phyloP scores from a whole-genome alignment of 2,797 vertebrate genomes.

The Enteromius treurensis region DNA sequence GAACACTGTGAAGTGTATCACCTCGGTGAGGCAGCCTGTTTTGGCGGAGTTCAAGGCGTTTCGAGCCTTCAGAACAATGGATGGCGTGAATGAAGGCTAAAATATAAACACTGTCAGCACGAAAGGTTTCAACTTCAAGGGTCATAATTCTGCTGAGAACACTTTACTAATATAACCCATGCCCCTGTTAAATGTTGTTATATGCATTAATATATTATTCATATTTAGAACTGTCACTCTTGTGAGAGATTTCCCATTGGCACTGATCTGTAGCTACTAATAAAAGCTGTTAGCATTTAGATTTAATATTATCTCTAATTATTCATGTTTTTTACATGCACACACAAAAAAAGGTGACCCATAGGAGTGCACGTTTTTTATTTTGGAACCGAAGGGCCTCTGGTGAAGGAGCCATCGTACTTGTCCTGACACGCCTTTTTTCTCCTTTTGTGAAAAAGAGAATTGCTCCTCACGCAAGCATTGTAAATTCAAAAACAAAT shows the following conservation, averaged over 20 bases:
- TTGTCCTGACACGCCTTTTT: conserved; percentile 80
- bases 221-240: not conserved
- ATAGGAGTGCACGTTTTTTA: conserved; percentile 31
- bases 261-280: not conserved
- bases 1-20: conserved; percentile 54
- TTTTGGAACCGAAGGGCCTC: conserved; percentile 65
- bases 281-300: not conserved
- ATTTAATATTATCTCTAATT: not conserved
- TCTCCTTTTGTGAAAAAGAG: conserved; percentile 77
- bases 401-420: conserved; percentile 68
- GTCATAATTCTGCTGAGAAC: conserved; percentile 57
- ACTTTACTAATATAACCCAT: conserved; percentile 44
- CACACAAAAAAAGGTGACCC: not conserved
- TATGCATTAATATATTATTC: not conserved
- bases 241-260: not conserved
- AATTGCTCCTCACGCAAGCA: conserved; percentile 76
- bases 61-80: conserved; percentile 69
- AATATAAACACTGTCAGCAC: conserved; percentile 72
- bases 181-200: not conserved
- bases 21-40: conserved; percentile 58
- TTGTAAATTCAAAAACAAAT: conserved; percentile 80
- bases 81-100: conserved; percentile 62
- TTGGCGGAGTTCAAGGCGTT: conserved; percentile 55
- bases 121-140: conserved; percentile 60
- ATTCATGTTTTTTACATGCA: not conserved